Conservation (phyloP, 2,113 vertebrate species). For the Sinosuthora webbiana region DNA sequence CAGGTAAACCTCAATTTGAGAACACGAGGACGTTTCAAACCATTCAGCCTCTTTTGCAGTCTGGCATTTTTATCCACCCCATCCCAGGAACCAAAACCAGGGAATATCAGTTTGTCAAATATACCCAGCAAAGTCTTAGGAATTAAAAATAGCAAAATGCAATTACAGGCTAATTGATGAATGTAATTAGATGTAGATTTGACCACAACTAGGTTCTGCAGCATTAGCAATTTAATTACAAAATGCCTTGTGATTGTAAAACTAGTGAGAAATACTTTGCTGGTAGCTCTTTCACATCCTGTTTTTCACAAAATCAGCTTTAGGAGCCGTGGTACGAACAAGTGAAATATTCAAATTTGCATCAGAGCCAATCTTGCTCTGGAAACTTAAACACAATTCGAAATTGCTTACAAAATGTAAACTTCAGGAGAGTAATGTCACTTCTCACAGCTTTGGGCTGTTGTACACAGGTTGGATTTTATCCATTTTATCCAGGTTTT, state of each 20-base stretch:
- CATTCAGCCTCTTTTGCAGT: background rate
- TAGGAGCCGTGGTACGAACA: background rate
- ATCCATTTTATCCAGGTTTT: background rate
- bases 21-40: background rate
- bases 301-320: background rate
- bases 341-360: background rate
- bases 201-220: constrained; percentile 36
- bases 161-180: constrained; percentile 47
- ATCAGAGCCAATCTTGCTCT: background rate
- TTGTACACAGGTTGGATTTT: background rate
- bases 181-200: constrained; percentile 33
- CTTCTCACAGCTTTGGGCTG: background rate
- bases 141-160: constrained; percentile 22
- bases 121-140: background rate
- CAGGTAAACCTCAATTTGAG: background rate
- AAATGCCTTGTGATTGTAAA: background rate
- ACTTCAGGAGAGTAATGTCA: background rate
- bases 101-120: background rate
- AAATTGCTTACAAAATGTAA: background rate
- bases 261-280: background rate
- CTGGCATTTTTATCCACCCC: background rate
- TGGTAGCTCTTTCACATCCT: background rate
- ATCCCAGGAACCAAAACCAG: background rate
- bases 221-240: constrained; percentile 15
- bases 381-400: background rate